Base-by-base conservation (phyloP, 2,888 invertebrate species). In the Pomacea canaliculata region DNA sequence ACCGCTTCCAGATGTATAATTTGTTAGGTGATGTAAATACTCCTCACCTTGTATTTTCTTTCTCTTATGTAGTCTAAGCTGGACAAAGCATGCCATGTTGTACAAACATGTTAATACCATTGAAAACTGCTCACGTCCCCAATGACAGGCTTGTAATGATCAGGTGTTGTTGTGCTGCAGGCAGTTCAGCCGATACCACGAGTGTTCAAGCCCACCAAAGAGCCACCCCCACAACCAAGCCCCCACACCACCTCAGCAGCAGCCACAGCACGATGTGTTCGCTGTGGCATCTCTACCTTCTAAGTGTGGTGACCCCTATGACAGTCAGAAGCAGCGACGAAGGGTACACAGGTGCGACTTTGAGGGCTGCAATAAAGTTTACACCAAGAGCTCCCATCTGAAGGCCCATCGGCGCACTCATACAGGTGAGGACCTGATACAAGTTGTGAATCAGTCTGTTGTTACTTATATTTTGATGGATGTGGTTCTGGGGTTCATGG, bases 391-490 rank as follows among this genome's bases (percentile, higher is more conserved):
- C 75, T 93, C 93, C 37, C 93, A 93, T 84, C 89, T 93, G 69
- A 93, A 93, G 83, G 93, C 93, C 49, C 93, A 93, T 83, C 89
- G 93, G 73, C 86, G 93, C 81, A 93, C 93, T 67, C 93, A 93
- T 85, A 93, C 93, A 79, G 90, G 90, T 90, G 73, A 77, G 78
- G 3, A 71, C 10, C 37, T 37, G 37, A 7, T 66, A 23, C 1
- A 51, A 56, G 48, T 51, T 19, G 10, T 23, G 1, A n/a, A 65
- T 37, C 37, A 37, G 3, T 37, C 4, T 37, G 37, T 37, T 37
- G 4, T 5, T 37, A 5, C 37, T 37, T 37, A 5, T 37, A 37
- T 37, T 37, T 37, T 37, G 37, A 37, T 37, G 37, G 5, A 37
- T 37, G 37, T 37, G 37, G 37, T 37, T 3, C 37, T 5, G 37